Base-by-base conservation (phyloP, 2,888 invertebrate species). In the Digitonthophagus gazella region DNA sequence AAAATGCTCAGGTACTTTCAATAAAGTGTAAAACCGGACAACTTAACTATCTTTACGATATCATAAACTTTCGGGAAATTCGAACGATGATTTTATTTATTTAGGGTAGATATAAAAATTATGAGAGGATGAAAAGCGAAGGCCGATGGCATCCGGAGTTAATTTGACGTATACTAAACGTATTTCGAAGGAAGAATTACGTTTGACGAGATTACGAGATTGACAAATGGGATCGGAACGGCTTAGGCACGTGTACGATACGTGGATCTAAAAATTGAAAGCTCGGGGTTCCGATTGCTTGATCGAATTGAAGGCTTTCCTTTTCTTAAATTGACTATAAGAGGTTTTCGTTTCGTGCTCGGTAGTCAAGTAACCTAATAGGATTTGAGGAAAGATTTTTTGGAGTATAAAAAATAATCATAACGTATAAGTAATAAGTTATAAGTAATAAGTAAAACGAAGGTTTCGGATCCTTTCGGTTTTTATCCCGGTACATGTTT, bases 151-250 rank as follows among this genome's bases (percentile, higher is more conserved):
- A 15, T 58, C 15, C 58, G 58, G 58, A 8, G 58, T 58, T 80
- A 80, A 81, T 80, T 81, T 80, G 80, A 81, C 79, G 78, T 79
- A n/a, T n/a, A n/a, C n/a, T n/a, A n/a, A n/a, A 76, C 77, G 74
- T 76, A 75, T 72, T 75, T 75, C 75, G 78, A 80, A 80, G 80
- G 78, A 77, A 79, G 81, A 80, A 81, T 81, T 81, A 81, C 77
- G 77, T 80, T 79, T 80, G 81, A 81, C 80, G 79, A 80, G 80
- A 80, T 81, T 81, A 81, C 79, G 75, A 78, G 80, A 81, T 81
- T 81, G 81, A 81, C 81, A 81, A 81, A 81, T 80, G 80, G 80
- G 81, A 80, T 80, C 78, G 78, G 78, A 78, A 76, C 76, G 76
- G 75, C 78, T 80, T 80, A 80, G 80, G 80, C 79, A 78, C 77